A percentile compares a stretch with the other conserved stretches of the same genome.
Evolutionary conservation across 2,797 vertebrate species (phyloP).

Genomic region (Periophthalmus magnuspinnatus): DNA sequence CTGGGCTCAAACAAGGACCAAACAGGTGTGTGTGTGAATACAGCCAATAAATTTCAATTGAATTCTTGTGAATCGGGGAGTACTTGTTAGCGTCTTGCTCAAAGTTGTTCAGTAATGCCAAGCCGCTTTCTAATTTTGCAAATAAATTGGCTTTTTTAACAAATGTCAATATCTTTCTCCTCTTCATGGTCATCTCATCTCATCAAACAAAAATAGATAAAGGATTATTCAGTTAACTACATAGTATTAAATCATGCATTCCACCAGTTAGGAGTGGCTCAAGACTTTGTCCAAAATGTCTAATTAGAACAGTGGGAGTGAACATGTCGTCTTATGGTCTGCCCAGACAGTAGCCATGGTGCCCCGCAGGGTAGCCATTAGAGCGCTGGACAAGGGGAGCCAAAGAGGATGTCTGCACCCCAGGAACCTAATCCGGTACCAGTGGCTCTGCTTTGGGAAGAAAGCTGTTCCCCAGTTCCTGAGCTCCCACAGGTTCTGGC

Average conservation of each 20-base stretch:
- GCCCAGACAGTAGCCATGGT: slow-evolving; percentile 61
- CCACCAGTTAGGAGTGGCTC: background rate
- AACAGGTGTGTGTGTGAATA: background rate
- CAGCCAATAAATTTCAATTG: background rate
- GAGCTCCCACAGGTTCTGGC: slow-evolving; percentile 69
- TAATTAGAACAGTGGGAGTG: slow-evolving; percentile 23
- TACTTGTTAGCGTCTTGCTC: background rate
- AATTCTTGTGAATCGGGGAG: background rate
- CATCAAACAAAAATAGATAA: background rate
- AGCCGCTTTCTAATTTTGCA: background rate
- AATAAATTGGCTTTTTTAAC: background rate
- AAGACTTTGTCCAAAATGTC: slow-evolving; percentile 22
- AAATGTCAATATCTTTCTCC: too few relatives aligned
- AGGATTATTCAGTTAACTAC: background rate
- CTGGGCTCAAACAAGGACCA: too few relatives aligned
- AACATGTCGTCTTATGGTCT: slow-evolving; percentile 40
- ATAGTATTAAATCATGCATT: background rate
- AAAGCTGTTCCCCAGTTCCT: slow-evolving; percentile 60
- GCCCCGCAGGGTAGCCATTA: slow-evolving; percentile 59
- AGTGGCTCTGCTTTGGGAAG: slow-evolving; percentile 57
- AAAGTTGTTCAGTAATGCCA: background rate
- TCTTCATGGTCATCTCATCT: background rate
- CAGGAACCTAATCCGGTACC: slow-evolving; percentile 69
- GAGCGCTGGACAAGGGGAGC: slow-evolving; percentile 45
- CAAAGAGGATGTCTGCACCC: slow-evolving; percentile 65